Conservation (phyloP, 2,888 invertebrate genomes). For the Ophioninae sp. region DNA sequence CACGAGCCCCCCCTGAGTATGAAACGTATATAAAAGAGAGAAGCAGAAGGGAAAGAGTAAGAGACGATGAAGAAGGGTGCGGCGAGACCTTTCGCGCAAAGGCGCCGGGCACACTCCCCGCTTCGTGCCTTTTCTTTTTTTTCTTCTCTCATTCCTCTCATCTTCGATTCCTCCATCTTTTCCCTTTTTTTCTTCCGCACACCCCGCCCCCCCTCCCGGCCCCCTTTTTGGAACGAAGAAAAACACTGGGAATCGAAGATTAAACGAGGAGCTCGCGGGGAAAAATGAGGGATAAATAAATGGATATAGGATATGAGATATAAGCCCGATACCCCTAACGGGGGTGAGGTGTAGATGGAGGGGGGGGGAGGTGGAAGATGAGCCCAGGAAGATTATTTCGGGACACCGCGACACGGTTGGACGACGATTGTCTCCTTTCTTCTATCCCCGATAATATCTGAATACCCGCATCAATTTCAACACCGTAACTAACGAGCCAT, state of each 20-base stretch:
- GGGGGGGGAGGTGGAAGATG: neutral
- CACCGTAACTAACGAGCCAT: constrained; percentile 28
- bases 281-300: constrained; percentile 1
- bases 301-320: neutral
- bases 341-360: neutral
- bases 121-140: constrained; percentile 13
- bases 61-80: constrained; percentile 58
- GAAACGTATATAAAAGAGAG: constrained; percentile 38
- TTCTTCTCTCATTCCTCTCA: neutral
- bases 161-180: neutral
- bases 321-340: neutral
- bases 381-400: neutral
- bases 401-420: neutral
- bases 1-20: constrained; percentile 38
- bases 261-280: neutral
- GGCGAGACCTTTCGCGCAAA: constrained; percentile 63
- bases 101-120: constrained; percentile 54
- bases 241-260: constrained; percentile 2
- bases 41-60: constrained; percentile 27
- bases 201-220: neutral
- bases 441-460: constrained; percentile 28
- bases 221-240: constrained; percentile 13
- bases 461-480: constrained; percentile 35
- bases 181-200: neutral
- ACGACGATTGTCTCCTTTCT: constrained; percentile 1